These are phyloP conservation scores for Drosophila merina DNA, from an alignment of 2,888 invertebrate species.

Conservation along the genomic window DNA sequence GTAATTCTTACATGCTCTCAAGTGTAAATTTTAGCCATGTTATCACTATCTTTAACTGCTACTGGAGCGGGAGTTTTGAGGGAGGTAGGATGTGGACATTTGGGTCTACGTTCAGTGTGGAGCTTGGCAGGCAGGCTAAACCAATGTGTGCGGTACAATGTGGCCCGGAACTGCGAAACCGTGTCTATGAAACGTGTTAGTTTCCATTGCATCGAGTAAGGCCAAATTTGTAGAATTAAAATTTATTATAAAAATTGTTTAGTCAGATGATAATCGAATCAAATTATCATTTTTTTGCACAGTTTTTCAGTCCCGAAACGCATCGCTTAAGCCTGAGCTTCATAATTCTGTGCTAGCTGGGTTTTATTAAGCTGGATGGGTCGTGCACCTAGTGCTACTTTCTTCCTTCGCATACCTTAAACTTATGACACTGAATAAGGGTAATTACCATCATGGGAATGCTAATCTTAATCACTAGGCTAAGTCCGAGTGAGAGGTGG, in stretches of 20 bases:
- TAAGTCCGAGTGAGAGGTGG: slow-evolving; percentile 15
- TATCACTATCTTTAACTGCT: slow-evolving; percentile 68
- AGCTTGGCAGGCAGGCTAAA: slow-evolving; percentile 40
- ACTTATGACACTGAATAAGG: slow-evolving; percentile 45
- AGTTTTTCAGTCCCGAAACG: slow-evolving; percentile 9
- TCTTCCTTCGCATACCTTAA: slow-evolving; percentile 21
- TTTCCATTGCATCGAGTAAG: slow-evolving; percentile 30
- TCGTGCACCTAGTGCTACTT: slow-evolving; percentile 26
- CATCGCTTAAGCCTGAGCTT: slow-evolving; percentile 37
- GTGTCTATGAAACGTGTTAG: neutral
- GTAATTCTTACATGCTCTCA: slow-evolving; percentile 60
- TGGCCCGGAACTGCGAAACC: slow-evolving; percentile 18
- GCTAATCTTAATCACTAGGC: slow-evolving; percentile 47
- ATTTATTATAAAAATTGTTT: neutral
- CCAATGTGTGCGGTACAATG: slow-evolving; percentile 19
- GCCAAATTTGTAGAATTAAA: slow-evolving; percentile 12
- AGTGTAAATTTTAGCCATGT: slow-evolving; percentile 53
- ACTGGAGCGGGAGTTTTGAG: slow-evolving; percentile 25
- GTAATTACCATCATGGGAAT: slow-evolving; percentile 50
- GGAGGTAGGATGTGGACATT: slow-evolving; percentile 8
- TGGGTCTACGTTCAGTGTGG: slow-evolving; percentile 3
- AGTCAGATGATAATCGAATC: slow-evolving; percentile 1
- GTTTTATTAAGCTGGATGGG: slow-evolving; percentile 33
- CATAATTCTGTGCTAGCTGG: slow-evolving; percentile 15
- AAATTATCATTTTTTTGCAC: slow-evolving; percentile 8